These are phyloP conservation scores for Furcifer pardalis DNA, from an alignment of 2,797 vertebrate genomes.

Conservation along the genomic window DNA sequence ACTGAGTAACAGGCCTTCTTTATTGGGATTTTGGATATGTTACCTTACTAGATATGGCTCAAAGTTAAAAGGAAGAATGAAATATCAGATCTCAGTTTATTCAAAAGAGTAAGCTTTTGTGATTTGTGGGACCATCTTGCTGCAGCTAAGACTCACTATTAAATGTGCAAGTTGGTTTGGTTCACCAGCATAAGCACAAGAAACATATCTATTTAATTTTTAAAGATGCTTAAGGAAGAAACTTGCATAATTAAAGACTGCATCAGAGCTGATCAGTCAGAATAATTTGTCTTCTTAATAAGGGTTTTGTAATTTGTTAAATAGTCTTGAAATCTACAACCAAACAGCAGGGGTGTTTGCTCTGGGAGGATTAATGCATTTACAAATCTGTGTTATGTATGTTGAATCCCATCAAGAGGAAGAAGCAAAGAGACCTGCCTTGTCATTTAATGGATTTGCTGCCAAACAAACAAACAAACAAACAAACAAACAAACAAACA, in stretches of 20 bases:
- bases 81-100: not conserved
- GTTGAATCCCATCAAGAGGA: constrained; percentile 10
- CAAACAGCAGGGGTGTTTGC: constrained; percentile 63
- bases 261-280: constrained; percentile 66
- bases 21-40: not conserved
- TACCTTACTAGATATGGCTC: not conserved
- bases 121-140: not conserved
- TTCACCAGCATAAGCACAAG: constrained; percentile 66
- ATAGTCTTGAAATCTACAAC: constrained; percentile 68
- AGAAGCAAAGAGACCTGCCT: not conserved
- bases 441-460: constrained; percentile 16
- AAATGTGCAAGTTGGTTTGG: constrained; percentile 58
- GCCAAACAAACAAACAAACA: not conserved
- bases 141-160: constrained; percentile 53
- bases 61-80: constrained; percentile 21
- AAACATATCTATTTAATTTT: constrained; percentile 74
- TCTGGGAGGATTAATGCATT: constrained; percentile 67
- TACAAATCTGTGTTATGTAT: constrained; percentile 49
- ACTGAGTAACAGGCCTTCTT: not conserved
- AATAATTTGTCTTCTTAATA: constrained; percentile 76
- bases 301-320: constrained; percentile 73
- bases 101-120: constrained; percentile 6
- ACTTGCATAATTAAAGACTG: constrained; percentile 79
- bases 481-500: too few species aligned
- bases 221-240: constrained; percentile 74